Evolutionary conservation across 2,888 invertebrate genomes (phyloP), one percentile per base, ranked within the genome.

Genomic region (Aleiodes testaceus): DNA sequence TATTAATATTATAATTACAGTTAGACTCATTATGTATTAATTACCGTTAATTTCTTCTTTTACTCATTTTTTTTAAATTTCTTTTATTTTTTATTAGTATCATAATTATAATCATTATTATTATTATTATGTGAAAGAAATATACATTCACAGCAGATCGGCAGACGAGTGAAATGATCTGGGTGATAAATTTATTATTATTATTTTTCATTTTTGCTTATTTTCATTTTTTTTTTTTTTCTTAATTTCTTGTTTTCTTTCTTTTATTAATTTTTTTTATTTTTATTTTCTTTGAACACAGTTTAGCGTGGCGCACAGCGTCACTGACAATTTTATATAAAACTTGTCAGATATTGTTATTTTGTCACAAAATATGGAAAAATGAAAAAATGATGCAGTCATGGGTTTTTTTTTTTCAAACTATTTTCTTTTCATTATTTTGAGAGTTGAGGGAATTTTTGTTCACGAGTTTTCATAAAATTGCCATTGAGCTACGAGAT

Each of bases 301-400:
- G 85, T 86, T 83, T 84, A 85, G 83, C 83, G 84, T 87, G 87
- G 85, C 83, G 82, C 80, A 79, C 80, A 83, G 81, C 79, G 70
- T 79, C 80, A 81, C 78, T 81, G 82, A 81, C 82, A 81, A 85
- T 82, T 84, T 82, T 81, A 83, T 77, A 79, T 78, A 81, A 78
- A 79, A 63, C 30, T 75, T 49, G 68, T 64, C 47, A 71, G 68
- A 53, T 64, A 53, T 42, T 61, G 22, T 55, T 36, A 20, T 50
- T 50, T 63, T 59, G 30, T 44, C n/a, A 65, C 30, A 45, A 22
- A 22, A 26, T 52, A 30, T n/a, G 30, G 30, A 30, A 14, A 22
- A 53, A 53, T 53, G 26, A 26, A 53, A 53, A 53, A n/a, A 53
- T 36, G 6, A 6, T 36, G 30, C 20, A 53, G 26, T 64, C 47